Evolutionary conservation across 2,888 invertebrate genomes (phyloP).

Genomic region (Crocallis elinguaria): DNA sequence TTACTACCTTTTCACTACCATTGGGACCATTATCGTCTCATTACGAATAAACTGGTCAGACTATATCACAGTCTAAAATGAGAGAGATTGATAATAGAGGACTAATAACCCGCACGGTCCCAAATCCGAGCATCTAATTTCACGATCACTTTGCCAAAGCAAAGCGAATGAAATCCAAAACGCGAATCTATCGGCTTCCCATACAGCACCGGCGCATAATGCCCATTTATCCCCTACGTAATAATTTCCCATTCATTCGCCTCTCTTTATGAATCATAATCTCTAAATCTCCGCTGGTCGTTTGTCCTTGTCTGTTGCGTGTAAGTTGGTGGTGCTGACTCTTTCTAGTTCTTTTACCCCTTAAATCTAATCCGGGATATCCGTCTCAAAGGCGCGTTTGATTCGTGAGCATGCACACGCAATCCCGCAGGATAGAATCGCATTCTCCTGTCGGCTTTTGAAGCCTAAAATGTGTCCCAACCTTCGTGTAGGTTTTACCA

Average conservation of each 20-base stretch:
- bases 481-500: too few species aligned
- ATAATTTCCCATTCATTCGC: slow-evolving; percentile 83
- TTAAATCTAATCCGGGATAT: slow-evolving; percentile 84
- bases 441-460: too few species aligned
- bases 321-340: slow-evolving; percentile 56
- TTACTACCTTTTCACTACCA: too few species aligned
- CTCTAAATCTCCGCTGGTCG: slow-evolving; percentile 75
- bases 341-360: slow-evolving; percentile 79
- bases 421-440: too few species aligned
- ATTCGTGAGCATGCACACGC: slow-evolving; percentile 50
- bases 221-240: slow-evolving; percentile 73
- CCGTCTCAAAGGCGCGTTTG: slow-evolving; percentile 72
- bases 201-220: slow-evolving; percentile 53
- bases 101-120: too few species aligned
- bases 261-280: slow-evolving; percentile 84
- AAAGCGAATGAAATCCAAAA: slow-evolving; percentile 41
- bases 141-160: too few species aligned
- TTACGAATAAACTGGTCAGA: too few species aligned
- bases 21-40: too few species aligned
- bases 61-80: too few species aligned
- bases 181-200: slow-evolving; percentile 52
- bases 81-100: too few species aligned
- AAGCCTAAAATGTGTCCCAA: too few species aligned
- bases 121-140: too few species aligned
- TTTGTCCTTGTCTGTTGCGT: slow-evolving; percentile 62